Base-by-base conservation (phyloP, 1,140 invertebrate species). In the Stegodyphus mimosarum region DNA sequence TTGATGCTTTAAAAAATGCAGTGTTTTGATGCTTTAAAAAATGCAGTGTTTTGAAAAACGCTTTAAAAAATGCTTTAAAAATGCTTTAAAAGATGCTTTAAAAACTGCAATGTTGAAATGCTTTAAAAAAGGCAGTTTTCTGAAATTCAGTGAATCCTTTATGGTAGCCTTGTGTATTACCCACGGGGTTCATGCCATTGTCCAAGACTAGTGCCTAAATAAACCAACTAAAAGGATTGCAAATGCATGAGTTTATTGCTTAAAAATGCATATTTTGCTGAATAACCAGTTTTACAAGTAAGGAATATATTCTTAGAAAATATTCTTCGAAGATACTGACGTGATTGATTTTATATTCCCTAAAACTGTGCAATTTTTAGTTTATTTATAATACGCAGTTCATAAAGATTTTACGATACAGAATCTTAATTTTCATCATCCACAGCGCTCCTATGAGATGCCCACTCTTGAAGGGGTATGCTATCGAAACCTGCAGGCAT, bases 371-470 rank as follows among this genome's bases (percentile, higher is more conserved):
- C 2, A 18, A 6, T 1, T 69, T n/a, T 33, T 33, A 33, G 33
- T 13, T 10, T n/a, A 17, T 18, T 69, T 69, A 48, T n/a, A 69
- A 48, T 10, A 5, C 9, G 9, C 9, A 13, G 67, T 17, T 13
- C 17, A n/a, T 17, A n/a, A 17, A 70, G 7, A 60, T 18, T 7
- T 15, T 60, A 33, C 3, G 33, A 33, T 3, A 33, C 33, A 33
- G 33, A 33, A 33, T 76, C 33, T 66, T 66, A 3, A 66, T 66
- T 17, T 64, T 17, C 7, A 11, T 77, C 6, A 11, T 18, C 6
- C 3, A 33, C 64, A 83, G 80, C 72, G 10, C 75, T 2, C 80
- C 80, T 6, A 83, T 83, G 80, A 13, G 80, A 11, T 83, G 80
- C 11, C 80, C 71, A 7, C 75, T 71, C 13, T n/a, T 83, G 63